Percentiles rank a stretch among this genome's conserved stretches.
Conservation (phyloP, 2,888 invertebrate genomes). For the Cryptops parisi region DNA sequence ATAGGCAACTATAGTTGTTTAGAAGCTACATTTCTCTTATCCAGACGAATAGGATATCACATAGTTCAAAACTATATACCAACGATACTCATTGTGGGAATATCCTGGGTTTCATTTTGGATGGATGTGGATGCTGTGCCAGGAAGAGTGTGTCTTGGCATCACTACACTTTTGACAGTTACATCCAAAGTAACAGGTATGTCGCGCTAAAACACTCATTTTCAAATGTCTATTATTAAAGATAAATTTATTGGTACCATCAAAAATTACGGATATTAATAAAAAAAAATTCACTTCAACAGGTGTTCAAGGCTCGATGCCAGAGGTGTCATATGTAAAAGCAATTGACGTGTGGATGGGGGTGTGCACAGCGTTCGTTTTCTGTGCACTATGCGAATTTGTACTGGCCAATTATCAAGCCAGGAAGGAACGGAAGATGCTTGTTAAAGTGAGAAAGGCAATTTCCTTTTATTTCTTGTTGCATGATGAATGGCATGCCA, state of each 20-base stretch:
- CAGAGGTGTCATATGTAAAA: constrained; percentile 34
- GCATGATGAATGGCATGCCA: too few relatives aligned
- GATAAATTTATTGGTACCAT: too few relatives aligned
- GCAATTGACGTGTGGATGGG: constrained; percentile 33
- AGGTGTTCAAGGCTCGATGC: constrained; percentile 34
- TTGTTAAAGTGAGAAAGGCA: not conserved
- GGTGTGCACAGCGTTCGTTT: constrained; percentile 24
- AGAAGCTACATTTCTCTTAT: constrained; percentile 38
- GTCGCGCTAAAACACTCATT: too few relatives aligned
- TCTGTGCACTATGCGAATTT: constrained; percentile 2
- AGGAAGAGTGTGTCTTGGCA: constrained; percentile 36
- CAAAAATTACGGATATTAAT: too few relatives aligned
- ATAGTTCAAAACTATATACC: constrained; percentile 42
- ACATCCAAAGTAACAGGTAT: constrained; percentile 36
- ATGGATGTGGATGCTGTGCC: constrained; percentile 40
- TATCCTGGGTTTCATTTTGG: constrained; percentile 42
- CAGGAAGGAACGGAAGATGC: not conserved
- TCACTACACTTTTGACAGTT: constrained; percentile 36
- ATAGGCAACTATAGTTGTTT: constrained; percentile 38
- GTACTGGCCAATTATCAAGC: not conserved
- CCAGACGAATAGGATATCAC: constrained; percentile 39
- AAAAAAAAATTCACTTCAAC: too few relatives aligned
- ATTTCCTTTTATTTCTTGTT: too few relatives aligned
- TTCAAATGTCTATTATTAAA: too few relatives aligned
- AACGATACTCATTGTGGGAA: constrained; percentile 40